Evolutionary conservation across 2,113 vertebrate genomes (phyloP).

Genomic region (Condylura cristata): DNA sequence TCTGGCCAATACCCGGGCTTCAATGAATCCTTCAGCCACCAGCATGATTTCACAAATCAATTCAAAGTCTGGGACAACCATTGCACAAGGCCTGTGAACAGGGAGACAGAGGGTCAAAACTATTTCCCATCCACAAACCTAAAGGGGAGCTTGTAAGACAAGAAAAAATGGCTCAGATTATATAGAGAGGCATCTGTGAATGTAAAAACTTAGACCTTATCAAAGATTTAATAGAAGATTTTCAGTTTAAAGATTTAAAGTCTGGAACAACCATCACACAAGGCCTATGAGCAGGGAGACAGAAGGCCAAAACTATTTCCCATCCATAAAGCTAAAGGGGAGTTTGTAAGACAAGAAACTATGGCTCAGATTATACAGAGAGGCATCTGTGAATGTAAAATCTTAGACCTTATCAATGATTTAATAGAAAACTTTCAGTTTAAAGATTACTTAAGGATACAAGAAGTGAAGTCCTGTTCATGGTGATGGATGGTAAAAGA

Average conservation of each 20-base stretch:
- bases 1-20: conserved; percentile 91
- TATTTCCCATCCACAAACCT: too few relatives aligned
- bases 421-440: not conserved
- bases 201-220: not conserved
- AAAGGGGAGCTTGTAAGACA: not conserved
- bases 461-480: not conserved
- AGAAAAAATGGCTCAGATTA: not conserved
- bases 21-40: conserved; percentile 96
- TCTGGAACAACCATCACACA: conserved; percentile 99
- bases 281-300: conserved; percentile 85
- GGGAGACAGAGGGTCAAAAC: not conserved
- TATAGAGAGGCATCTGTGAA: not conserved
- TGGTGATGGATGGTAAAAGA: not conserved
- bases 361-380: not conserved
- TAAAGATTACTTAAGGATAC: not conserved
- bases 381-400: not conserved
- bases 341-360: not conserved
- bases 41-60: conserved; percentile 99
- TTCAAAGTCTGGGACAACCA: conserved; percentile 99
- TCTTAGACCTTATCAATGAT: not conserved
- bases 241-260: conserved; percentile 87
- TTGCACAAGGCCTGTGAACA: conserved; percentile 93
- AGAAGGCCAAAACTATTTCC: fast-evolving
- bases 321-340: not conserved
- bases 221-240: not conserved